Evolutionary conservation across 2,113 vertebrate species (phyloP).

Genomic region (Alethe castanea): DNA sequence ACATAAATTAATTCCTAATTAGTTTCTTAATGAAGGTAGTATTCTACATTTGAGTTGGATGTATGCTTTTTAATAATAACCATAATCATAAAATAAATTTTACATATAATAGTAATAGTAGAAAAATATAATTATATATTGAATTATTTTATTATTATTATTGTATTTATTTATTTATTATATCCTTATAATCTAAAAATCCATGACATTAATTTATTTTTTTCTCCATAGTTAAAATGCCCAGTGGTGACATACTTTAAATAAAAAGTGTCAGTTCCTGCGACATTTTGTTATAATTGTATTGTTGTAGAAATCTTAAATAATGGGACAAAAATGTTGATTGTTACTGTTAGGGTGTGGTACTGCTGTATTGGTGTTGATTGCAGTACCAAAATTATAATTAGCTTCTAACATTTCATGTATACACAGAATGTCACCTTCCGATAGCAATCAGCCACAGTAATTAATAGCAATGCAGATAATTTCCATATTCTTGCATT

Average conservation of each 20-base stretch:
- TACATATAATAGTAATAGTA: too few relatives aligned
- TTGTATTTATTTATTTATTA: background rate
- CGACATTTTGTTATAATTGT: background rate
- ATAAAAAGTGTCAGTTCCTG: background rate
- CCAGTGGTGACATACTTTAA: background rate
- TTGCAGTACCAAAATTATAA: background rate
- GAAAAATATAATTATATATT: too few relatives aligned
- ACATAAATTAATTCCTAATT: constrained; percentile 34
- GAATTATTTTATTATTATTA: too few relatives aligned
- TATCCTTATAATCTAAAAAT: background rate
- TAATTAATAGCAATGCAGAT: background rate
- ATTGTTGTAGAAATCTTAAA: background rate
- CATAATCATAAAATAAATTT: rapidly evolving
- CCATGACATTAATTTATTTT: too few relatives aligned
- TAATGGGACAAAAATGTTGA: background rate
- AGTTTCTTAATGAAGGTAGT: constrained; percentile 8
- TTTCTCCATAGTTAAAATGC: background rate
- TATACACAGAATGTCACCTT: background rate
- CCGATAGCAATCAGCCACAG: background rate
- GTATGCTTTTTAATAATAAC: background rate
- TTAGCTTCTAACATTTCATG: background rate
- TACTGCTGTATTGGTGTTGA: background rate
- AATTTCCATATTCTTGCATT: background rate
- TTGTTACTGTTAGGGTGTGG: background rate
- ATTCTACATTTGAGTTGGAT: background rate